Conservation (phyloP, 2,797 vertebrate genomes). For the Alcedo quadribrachys region DNA sequence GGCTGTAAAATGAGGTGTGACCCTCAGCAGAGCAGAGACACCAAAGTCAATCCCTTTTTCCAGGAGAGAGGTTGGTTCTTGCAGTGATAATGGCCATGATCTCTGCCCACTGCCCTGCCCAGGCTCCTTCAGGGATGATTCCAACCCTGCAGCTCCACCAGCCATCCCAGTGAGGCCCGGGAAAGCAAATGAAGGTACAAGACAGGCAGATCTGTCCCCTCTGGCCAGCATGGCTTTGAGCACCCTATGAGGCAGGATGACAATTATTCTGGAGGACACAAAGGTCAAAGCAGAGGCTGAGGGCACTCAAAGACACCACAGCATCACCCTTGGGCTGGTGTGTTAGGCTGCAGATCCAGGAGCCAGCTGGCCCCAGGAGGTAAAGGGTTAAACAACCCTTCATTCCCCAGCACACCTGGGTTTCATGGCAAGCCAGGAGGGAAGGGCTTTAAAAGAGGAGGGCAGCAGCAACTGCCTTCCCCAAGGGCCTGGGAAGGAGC, state of each 20-base stretch:
- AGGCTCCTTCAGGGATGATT: neutral
- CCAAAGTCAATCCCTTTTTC: neutral
- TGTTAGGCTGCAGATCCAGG: rapidly evolving
- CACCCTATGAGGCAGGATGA: neutral
- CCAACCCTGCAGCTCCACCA: neutral
- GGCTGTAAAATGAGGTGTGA: neutral
- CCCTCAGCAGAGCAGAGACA: neutral
- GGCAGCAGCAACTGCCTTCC: neutral
- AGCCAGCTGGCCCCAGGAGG: neutral
- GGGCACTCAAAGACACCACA: neutral
- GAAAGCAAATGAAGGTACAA: neutral
- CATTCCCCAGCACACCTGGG: neutral
- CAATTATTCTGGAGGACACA: rapidly evolving
- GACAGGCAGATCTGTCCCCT: rapidly evolving
- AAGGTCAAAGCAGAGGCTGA: neutral
- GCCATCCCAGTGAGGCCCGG: rapidly evolving
- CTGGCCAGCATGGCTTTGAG: neutral
- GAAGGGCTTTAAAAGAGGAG: neutral
- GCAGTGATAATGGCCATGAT: neutral
- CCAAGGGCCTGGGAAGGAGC: neutral
- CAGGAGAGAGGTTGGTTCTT: neutral
- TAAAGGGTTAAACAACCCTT: neutral
- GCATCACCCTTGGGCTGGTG: neutral
- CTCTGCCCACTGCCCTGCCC: neutral
- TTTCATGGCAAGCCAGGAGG: neutral